phyloP scores from a whole-genome alignment of 2,797 vertebrate genomes.

The Crocodylus rhombifer region DNA sequence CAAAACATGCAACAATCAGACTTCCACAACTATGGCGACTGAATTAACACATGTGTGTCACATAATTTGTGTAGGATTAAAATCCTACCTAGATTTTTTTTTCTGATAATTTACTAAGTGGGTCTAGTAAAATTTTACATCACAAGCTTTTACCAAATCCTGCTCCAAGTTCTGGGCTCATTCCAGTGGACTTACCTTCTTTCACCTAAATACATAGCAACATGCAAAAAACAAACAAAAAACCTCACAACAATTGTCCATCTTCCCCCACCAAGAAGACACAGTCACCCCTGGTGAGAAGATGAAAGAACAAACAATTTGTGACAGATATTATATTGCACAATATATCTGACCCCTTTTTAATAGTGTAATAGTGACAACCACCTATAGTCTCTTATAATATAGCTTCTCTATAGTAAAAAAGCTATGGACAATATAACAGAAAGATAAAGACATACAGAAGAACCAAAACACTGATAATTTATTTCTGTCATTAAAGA shows the following conservation, averaged over 20 bases:
- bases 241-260: neutral
- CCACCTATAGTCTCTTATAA: too few relatives aligned
- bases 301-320: constrained; percentile 37
- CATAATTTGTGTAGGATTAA: neutral
- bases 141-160: neutral
- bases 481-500: neutral
- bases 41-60: neutral
- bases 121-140: neutral
- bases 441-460: neutral
- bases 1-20: too few relatives aligned
- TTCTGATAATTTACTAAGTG: neutral
- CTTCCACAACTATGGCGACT: neutral
- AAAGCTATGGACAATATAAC: neutral
- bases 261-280: too few relatives aligned
- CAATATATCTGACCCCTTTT: neutral
- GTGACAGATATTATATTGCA: constrained; percentile 59
- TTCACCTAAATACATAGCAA: constrained; percentile 5
- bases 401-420: too few relatives aligned
- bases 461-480: neutral
- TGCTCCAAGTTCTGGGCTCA: neutral
- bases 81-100: neutral
- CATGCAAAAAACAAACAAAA: neutral
- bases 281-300: constrained; percentile 20
- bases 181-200: neutral
- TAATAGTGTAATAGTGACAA: too few relatives aligned